A percentile compares a stretch with the other conserved stretches of the same genome.
Conservation (phyloP, 2,113 vertebrate genomes). For the Ahaetulla prasina region DNA sequence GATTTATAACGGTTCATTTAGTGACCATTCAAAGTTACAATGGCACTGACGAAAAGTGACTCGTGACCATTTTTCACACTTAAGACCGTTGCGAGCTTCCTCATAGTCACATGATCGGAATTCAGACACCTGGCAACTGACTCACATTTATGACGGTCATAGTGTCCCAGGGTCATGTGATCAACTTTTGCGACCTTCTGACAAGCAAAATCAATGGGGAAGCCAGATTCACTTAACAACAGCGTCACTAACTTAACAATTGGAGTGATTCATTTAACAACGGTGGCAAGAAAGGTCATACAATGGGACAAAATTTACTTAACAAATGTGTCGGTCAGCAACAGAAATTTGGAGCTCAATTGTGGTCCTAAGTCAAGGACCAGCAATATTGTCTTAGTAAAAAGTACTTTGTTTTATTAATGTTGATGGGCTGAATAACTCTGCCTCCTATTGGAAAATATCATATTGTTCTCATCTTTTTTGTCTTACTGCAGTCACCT, state of each 20-base stretch:
- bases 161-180: fast-evolving
- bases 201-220: no score
- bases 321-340: neutral
- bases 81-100: neutral
- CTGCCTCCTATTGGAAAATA: neutral
- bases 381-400: neutral
- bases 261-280: neutral
- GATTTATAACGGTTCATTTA: neutral
- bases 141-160: no score
- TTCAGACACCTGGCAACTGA: no score
- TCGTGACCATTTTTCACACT: neutral
- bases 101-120: neutral
- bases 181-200: no score
- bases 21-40: neutral
- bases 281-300: neutral
- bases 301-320: neutral
- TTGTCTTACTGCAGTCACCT: neutral
- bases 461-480: neutral
- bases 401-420: neutral
- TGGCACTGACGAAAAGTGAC: neutral
- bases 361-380: neutral
- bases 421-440: neutral
- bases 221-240: no score
- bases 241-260: no score
- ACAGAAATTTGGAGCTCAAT: neutral